Evolutionary conservation across 1,140 invertebrate species (phyloP).

Genomic region (Gonioctena quinquepunctata): DNA sequence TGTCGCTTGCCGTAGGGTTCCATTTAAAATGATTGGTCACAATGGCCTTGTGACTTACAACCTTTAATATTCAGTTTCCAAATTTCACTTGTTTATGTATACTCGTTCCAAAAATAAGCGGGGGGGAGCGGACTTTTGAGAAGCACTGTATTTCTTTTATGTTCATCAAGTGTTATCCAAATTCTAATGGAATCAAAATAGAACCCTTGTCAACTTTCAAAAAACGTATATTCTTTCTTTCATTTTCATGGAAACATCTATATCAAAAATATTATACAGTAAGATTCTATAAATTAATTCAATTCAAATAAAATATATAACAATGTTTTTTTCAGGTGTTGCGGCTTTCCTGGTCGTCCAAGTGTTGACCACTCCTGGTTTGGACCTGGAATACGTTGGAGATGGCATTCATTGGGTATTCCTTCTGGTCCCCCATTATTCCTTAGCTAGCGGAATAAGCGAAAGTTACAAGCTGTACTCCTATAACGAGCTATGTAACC

Average conservation of each 20-base stretch:
- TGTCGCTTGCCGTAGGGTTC: too few species aligned
- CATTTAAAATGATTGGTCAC: too few species aligned
- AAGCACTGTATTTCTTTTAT: too few species aligned
- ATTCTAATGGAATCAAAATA: too few species aligned
- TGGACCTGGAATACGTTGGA: conserved; percentile 63
- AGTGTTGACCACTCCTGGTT: conserved; percentile 63
- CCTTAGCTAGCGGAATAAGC: conserved; percentile 57
- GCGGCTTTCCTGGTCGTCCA: conserved; percentile 70
- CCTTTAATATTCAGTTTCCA: too few species aligned
- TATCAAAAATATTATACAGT: not conserved
- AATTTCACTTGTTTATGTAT: too few species aligned
- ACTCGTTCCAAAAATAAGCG: too few species aligned
- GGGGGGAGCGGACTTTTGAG: too few species aligned
- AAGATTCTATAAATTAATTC: not conserved
- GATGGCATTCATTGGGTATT: conserved; percentile 67
- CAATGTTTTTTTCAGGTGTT: conserved; percentile 59
- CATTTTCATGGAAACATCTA: not conserved
- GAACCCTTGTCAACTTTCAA: too few species aligned
- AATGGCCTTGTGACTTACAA: too few species aligned
- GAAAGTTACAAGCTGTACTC: conserved; percentile 33
- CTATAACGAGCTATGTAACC: conserved; percentile 29
- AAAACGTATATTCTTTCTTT: not conserved
- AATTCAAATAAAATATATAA: not conserved
- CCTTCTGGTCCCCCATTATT: conserved; percentile 73
- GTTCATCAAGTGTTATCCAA: too few species aligned